Percentiles rank a stretch among this genome's conserved stretches.
These are phyloP conservation scores for Campoletis raptor DNA, from an alignment of 2,888 invertebrate species.

Conservation along the genomic window DNA sequence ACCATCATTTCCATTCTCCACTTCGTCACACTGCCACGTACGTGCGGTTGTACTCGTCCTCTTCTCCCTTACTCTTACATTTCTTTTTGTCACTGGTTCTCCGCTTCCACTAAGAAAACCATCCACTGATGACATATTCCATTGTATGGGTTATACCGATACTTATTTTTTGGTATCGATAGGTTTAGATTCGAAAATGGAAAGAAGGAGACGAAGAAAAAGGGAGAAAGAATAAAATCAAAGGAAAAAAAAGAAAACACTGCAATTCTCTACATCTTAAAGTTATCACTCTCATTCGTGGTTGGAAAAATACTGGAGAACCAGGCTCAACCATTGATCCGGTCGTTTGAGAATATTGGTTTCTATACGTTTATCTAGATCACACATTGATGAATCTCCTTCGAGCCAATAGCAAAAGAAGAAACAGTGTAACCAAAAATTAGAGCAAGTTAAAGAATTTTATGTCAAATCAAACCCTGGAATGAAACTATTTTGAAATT, in stretches of 20 bases:
- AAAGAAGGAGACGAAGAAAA: not conserved
- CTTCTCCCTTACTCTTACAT: not conserved
- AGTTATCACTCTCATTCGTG: constrained; percentile 58
- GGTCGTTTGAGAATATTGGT: constrained; percentile 23
- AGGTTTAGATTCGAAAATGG: not conserved
- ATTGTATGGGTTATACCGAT: constrained; percentile 44
- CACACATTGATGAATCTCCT: constrained; percentile 15
- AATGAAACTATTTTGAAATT: no score
- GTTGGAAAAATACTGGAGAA: constrained; percentile 23
- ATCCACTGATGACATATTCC: constrained; percentile 51
- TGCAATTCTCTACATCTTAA: constrained; percentile 12
- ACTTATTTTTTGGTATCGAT: constrained; percentile 28
- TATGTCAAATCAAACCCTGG: not conserved
- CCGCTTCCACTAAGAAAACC: constrained; percentile 37
- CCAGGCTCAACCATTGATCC: constrained; percentile 48
- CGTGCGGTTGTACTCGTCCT: constrained; percentile 44
- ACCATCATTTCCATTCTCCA: constrained; percentile 66
- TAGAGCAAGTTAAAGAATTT: not conserved
- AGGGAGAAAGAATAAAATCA: not conserved
- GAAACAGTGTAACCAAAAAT: not conserved
- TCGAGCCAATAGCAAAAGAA: not conserved
- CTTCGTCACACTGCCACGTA: constrained; percentile 64
- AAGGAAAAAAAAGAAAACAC: not conserved
- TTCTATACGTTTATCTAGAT: constrained; percentile 3
- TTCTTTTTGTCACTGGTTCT: constrained; percentile 13